Base-by-base conservation (phyloP, 2,797 vertebrate genomes). In the Acanthurus tractus region DNA sequence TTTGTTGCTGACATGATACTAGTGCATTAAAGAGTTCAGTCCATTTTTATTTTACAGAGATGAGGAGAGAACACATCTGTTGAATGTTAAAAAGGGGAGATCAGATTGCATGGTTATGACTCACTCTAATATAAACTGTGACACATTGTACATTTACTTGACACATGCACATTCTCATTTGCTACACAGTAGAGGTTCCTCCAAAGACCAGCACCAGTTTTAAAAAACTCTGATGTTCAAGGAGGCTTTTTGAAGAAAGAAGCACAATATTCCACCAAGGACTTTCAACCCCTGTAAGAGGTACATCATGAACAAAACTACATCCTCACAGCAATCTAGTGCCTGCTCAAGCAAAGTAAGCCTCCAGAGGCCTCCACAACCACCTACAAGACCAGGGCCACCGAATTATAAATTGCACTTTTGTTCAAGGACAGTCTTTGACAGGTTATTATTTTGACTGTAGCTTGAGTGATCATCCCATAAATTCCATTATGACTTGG, bases 391-490 rank as follows among this genome's bases (percentile, higher is more conserved):
- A 87, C 89, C 90, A 82, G 80, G 88, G 89, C 85, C 86, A 64
- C 49, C n/a, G 67, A 84, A 64, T 89, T 85, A 87, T 74, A 78
- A 86, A 90, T 83, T 70, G 84, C 64, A 59, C 50, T 73, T 84
- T 85, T 76, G 72, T 70, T 81, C 83, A 91, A 88, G 86, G 85
- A 70, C 54, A 42, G 42, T 3, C 59, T 79, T 69, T 90, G 88
- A 87, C 84, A 90, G 77, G 83, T 81, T 87, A 84, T 90, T 87
- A 81, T 84, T 82, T 82, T 87, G 77, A 85, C 70, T 87, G 56
- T 59, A 53, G 71, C 58, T 50, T n/a, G 52, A 83, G 55, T 67
- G 70, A 59, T 66, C 75, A 78, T 52, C 57, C 56, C 25, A 75
- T 70, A 64, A 77, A 85, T 70, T n/a, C 73, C 59, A 79, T 79